Base-by-base conservation (phyloP, 2,888 invertebrate genomes). In the Hofmannophila pseudospretella region DNA sequence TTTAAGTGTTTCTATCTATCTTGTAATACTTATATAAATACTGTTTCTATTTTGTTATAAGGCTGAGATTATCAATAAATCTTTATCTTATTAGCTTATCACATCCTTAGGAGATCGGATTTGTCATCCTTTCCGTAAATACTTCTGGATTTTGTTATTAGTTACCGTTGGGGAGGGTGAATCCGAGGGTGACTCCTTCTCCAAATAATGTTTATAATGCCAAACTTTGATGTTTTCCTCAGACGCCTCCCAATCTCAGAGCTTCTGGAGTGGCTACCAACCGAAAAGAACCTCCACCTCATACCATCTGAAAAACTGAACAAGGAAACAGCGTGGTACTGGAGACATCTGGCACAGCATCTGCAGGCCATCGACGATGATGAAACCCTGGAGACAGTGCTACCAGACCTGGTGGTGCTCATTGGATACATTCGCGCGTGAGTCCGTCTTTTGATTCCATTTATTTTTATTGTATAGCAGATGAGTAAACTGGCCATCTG, bases 341-440 rank as follows among this genome's bases (percentile, higher is more conserved):
- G 88, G 88, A 75, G 88, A 40, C 87, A 88, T 32, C 70, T 88
- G 0, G 78, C 85, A 16, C 74, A 79, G 16, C 85, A 88, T 45
- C 47, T 88, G 39, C 85, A 86, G 54, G 72, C 58, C 35, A 75
- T 78, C 1, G 81, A 82, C 7, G 87, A 77, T 8, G 88, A 88
- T 8, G 91, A 91, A 12, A 88, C 89, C 0, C 60, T 91, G 30
- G 90, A 92, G 31, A 73, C 71, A 2, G 76, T 93, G 34, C 57
- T 93, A 30, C 96, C 96, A 0, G 94, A 94, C 55, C 68, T 94
- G 35, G 89, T 93, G 1, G 88, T 89, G 12, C 92, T 95, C 48
- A 93, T 92, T 47, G 82, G 88, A 14, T 96, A 95, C 65, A 89
- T 96, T 7, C 85, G 90, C 52, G 88, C 89, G 89, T 96, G 74